Percentiles rank a stretch among this genome's conserved stretches.
Evolutionary conservation across 2,888 invertebrate genomes (phyloP).

Genomic region (Acleris sparsana): DNA sequence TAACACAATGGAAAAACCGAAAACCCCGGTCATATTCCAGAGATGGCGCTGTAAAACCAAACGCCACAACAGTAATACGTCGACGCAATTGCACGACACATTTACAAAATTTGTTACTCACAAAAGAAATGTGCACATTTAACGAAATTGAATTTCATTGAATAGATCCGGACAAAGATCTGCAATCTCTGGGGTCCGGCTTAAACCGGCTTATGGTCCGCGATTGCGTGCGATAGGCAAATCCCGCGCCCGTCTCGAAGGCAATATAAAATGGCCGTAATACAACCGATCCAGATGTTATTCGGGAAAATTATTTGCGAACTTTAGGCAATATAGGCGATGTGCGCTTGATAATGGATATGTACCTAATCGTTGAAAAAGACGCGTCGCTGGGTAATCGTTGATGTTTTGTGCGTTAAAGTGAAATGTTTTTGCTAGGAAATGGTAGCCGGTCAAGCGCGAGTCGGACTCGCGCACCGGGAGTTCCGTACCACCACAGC

Average conservation of each 20-base stretch:
- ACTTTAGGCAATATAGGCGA: slow-evolving; percentile 28
- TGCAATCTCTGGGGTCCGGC: slow-evolving; percentile 61
- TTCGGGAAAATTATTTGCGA: slow-evolving; percentile 36
- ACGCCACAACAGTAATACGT: slow-evolving; percentile 14
- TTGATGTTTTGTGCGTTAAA: not conserved
- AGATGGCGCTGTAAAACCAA: slow-evolving; percentile 8
- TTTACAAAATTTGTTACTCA: slow-evolving; percentile 36
- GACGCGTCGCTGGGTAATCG: slow-evolving; percentile 1
- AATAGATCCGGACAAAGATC: slow-evolving; percentile 71
- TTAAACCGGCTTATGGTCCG: slow-evolving; percentile 71
- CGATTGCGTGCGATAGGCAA: slow-evolving; percentile 74
- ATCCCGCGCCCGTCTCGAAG: slow-evolving; percentile 59
- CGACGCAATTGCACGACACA: slow-evolving; percentile 31
- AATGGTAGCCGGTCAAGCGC: too few relatives aligned
- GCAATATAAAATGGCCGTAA: slow-evolving; percentile 60
- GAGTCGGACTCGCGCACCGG: too few relatives aligned
- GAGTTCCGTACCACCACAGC: too few relatives aligned
- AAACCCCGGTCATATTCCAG: not conserved
- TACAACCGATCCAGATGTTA: slow-evolving; percentile 48
- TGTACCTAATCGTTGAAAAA: slow-evolving; percentile 30
- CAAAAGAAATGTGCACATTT: slow-evolving; percentile 61
- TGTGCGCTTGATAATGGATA: slow-evolving; percentile 29
- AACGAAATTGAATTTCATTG: slow-evolving; percentile 75
- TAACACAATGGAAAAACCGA: not conserved
- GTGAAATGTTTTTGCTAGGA: too few relatives aligned